Base-by-base conservation (phyloP, 1,140 invertebrate genomes). In the Drosophila pseudoananassae region DNA sequence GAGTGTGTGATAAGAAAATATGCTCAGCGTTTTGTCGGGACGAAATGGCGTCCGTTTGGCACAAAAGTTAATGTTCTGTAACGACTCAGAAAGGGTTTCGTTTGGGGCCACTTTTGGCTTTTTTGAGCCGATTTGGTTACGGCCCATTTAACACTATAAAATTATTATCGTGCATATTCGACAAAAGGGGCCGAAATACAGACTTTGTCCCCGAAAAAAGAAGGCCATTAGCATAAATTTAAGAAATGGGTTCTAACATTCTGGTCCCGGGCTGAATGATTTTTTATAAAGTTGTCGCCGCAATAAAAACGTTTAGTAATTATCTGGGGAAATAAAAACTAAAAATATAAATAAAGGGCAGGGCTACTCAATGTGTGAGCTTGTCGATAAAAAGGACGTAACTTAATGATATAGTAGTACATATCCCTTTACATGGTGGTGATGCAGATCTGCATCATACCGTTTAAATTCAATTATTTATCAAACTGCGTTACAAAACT, bases 121-220 rank as follows among this genome's bases (percentile, higher is more conserved):
- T 36, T 68, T 60, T 14, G 55, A 43, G 36, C 53, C 57, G 36
- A 52, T 60, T 63, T 31, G 66, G 47, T 60, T 71, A 63, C 50
- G 82, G 49, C 50, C 65, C 82, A 85, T 85, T 85, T 87, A 85
- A 85, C 82, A 85, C 82, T 85, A 85, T 85, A 87, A 85, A 85
- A 82, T 82, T 85, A 85, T 85, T 85, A 85, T 85, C 82, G 56
- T 77, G 74, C 70, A 69, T 78, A 70, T 83, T 83, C 63, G 63
- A 64, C 57, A 45, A 47, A 25, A 50, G 43, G 52, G 61, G 64
- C 70, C 47, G 59, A 61, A 54, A 69, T 61, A 59, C 56, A 78
- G 56, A 65, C 56, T 70, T 52, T 17, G 27, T 59, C 20, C 40
- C 46, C 46, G 53, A 33, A 52, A 59, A 59, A 64, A 31, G 47